A percentile compares a stretch with the other conserved stretches of the same genome.
These are phyloP conservation scores for Drosophila pullipes DNA, from an alignment of 2,888 invertebrate species.

Conservation along the genomic window DNA sequence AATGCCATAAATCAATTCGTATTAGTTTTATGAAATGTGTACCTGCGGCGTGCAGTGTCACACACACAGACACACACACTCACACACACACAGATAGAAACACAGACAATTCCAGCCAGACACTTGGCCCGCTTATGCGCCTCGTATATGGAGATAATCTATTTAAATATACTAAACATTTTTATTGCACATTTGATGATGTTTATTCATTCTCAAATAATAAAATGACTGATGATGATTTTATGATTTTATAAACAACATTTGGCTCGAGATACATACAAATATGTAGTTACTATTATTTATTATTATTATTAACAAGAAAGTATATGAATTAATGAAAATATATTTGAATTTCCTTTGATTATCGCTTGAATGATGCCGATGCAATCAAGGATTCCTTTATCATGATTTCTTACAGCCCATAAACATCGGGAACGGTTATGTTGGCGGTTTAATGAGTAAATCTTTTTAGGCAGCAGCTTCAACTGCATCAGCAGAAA, in stretches of 20 bases:
- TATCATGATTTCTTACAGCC: constrained; percentile 6
- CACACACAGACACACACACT: constrained; percentile 35
- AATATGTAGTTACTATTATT: background rate
- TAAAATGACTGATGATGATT: background rate
- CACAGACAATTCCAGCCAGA: constrained; percentile 7
- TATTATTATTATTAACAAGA: background rate
- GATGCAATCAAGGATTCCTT: background rate
- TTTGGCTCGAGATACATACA: background rate
- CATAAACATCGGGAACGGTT: constrained; percentile 30
- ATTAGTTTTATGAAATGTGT: constrained; percentile 85
- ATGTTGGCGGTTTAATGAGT: constrained; percentile 77
- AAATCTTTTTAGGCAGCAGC: constrained; percentile 68
- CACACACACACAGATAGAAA: constrained; percentile 18
- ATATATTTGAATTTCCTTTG: background rate
- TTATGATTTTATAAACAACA: background rate
- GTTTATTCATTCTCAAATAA: background rate
- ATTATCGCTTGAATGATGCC: background rate
- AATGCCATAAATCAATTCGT: constrained; percentile 84
- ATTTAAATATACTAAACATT: background rate
- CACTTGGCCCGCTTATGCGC: constrained; percentile 32
- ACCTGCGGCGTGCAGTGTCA: constrained; percentile 80
- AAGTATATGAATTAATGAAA: background rate
- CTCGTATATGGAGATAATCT: constrained; percentile 1
- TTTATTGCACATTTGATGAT: background rate
- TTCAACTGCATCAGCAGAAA: constrained; percentile 65